Evolutionary conservation across 92 coral and sea anemone species (phyloP).

Genomic region (Muricea muricata): DNA sequence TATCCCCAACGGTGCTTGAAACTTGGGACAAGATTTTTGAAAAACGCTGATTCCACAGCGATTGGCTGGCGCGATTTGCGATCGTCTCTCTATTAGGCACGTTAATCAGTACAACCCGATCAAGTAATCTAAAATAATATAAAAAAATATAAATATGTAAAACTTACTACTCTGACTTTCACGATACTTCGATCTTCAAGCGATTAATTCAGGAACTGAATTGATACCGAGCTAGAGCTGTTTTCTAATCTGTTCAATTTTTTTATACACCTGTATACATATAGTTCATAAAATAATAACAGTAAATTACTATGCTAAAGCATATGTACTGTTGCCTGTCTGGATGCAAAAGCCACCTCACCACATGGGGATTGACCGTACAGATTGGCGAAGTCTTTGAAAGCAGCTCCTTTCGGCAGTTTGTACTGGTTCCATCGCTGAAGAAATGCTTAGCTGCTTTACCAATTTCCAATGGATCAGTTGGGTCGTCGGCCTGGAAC

Average conservation of each 20-base stretch:
- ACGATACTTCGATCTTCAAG: no score
- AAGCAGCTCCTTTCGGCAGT: conserved; percentile 21
- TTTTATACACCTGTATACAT: no score
- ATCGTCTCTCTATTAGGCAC: not conserved
- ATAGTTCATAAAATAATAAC: no score
- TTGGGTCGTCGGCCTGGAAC: conserved; percentile 62
- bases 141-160: no score
- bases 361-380: conserved; percentile 62
- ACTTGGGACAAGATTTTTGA: not conserved
- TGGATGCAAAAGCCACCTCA: conserved; percentile 52
- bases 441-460: conserved; percentile 69
- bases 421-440: conserved; percentile 48
- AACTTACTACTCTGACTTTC: no score
- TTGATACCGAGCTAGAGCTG: no score
- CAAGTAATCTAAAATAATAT: not conserved
- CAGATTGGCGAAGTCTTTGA: conserved; percentile 60
- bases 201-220: no score
- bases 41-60: not conserved
- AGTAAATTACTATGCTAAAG: not conserved
- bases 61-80: no score
- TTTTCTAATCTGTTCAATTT: no score
- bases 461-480: conserved; percentile 62
- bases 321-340: conserved; percentile 53
- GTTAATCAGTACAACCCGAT: not conserved
- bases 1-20: conserved; percentile 34